phyloP scores from a whole-genome alignment of 2,888 invertebrate species.

The Schizaphis graminum region DNA sequence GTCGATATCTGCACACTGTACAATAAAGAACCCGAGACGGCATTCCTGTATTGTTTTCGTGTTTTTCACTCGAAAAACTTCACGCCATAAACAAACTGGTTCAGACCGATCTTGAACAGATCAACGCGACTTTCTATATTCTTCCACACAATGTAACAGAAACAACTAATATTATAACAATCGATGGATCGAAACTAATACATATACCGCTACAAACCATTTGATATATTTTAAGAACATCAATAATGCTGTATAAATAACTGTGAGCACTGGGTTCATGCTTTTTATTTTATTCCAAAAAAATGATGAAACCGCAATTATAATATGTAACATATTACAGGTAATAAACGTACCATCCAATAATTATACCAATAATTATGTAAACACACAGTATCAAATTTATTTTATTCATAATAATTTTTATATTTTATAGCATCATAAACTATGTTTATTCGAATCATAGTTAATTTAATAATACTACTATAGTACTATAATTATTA shows the following conservation, averaged over 20 bases:
- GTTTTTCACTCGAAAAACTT: conserved; percentile 47
- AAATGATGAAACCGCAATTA: background rate
- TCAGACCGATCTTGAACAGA: background rate
- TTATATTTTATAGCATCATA: background rate
- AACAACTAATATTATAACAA: background rate
- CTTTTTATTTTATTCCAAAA: background rate
- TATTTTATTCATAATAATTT: background rate
- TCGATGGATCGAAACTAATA: background rate
- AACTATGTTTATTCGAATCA: background rate
- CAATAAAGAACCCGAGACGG: background rate
- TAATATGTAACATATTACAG: too few relatives aligned
- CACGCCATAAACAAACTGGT: conserved; percentile 42
- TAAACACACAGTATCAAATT: background rate
- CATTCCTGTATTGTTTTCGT: conserved; percentile 52
- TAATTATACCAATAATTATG: background rate
- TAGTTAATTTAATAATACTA: background rate
- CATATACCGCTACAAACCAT: background rate
- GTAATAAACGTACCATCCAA: background rate
- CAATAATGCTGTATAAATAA: background rate
- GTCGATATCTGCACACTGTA: background rate
- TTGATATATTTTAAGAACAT: background rate
- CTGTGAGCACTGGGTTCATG: background rate
- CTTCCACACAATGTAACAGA: background rate
- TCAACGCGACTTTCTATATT: conserved; percentile 47
- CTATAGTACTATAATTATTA: too few relatives aligned